Evolutionary conservation across 1,140 invertebrate genomes (phyloP).

Genomic region (Papilio machaon): DNA sequence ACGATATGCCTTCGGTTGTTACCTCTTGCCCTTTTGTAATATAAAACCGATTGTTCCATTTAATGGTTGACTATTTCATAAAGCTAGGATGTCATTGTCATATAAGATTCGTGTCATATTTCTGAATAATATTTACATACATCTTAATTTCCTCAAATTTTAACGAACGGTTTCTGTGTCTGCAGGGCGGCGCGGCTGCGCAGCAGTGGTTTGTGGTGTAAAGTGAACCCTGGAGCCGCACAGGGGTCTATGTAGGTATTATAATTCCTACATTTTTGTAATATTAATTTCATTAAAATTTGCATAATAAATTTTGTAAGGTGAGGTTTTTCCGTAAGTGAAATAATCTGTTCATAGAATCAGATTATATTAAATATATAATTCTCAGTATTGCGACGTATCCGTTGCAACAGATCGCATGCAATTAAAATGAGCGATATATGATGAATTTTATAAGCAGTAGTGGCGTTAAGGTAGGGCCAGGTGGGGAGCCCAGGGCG

Average conservation of each 20-base stretch:
- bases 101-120: too few relatives aligned
- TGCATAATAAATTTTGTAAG: neutral
- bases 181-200: constrained; percentile 69
- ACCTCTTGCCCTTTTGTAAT: constrained; percentile 26
- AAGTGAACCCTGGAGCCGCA: constrained; percentile 70
- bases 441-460: neutral
- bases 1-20: neutral
- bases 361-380: neutral
- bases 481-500: too few relatives aligned
- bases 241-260: constrained; percentile 54
- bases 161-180: neutral
- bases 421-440: neutral
- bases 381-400: constrained; percentile 5
- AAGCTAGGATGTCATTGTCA: too few relatives aligned
- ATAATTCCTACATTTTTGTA: neutral
- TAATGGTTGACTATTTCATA: neutral
- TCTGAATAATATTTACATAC: too few relatives aligned
- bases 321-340: neutral
- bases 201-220: constrained; percentile 55
- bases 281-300: neutral
- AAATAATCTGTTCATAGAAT: neutral
- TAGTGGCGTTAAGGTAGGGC: neutral
- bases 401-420: neutral
- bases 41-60: constrained; percentile 1
- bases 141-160: too few relatives aligned